Evolutionary conservation across 2,113 vertebrate species (phyloP), one percentile per base, ranked within the genome.

Genomic region (Notiomystis cincta): DNA sequence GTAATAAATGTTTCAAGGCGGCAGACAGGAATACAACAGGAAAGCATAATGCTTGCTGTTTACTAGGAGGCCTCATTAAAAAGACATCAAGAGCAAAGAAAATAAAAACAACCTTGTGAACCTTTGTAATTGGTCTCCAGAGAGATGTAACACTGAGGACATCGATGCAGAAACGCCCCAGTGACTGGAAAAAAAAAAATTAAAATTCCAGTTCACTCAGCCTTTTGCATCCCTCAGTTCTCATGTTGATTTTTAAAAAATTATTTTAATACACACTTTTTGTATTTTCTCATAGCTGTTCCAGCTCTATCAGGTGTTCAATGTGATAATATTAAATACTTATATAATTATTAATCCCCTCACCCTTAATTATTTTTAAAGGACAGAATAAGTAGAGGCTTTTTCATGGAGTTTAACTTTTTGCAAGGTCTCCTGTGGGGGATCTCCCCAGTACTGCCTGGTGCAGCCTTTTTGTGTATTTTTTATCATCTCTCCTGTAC

Each of bases 1-100:
- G 94, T 67, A 96, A 98, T 97, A 98, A 97, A 98, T 78, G 97
- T 95, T 95, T 96, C 84, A 85, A 98, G 98, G 97, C 97, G 93
- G 97, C 98, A 98, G 98, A 98, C 98, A 97, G 97, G 89, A 97
- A 95, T 98, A 95, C 96, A 98, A 96, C 90, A 98, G 97, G 97
- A 97, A 97, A 97, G 96, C 95, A 94, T 91, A 98, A 95, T 93
- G 96, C 97, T 95, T 91, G 82, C 97, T 97, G 94, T 97, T 96
- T 97, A 98, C 96, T 87, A 84, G 96, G 97, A 96, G 97, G 94
- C 94, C 98, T 98, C 98, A 98, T 98, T 99, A 98, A 98, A 98
- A 98, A 98, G 97, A 97, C 98, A 98, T 98, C 98, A 96, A 96
- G 97, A 97, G 97, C 96, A 98, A 97, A 93, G 93, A 97, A 96